Evolutionary conservation across 1,140 invertebrate genomes (phyloP).

Genomic region (Littorina saxatilis): DNA sequence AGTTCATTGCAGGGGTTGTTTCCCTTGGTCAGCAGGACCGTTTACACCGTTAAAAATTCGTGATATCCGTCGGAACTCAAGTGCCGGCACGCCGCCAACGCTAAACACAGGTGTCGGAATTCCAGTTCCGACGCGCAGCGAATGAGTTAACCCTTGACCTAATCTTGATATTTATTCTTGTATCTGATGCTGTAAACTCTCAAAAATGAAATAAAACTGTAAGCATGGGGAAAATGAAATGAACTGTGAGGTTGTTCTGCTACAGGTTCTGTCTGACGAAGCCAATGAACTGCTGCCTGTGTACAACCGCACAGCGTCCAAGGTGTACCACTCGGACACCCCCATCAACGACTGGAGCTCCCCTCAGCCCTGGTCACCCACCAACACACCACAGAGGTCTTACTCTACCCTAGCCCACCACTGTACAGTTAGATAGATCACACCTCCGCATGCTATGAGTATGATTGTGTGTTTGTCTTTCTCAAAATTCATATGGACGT

Average conservation of each 20-base stretch:
- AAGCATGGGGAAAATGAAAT: background rate
- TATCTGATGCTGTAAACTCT: background rate
- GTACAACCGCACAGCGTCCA: conserved; percentile 95
- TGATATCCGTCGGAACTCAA: too few relatives aligned
- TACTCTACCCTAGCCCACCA: background rate
- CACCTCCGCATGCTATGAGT: too few relatives aligned
- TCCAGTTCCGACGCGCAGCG: too few relatives aligned
- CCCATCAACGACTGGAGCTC: conserved; percentile 90
- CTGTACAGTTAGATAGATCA: background rate
- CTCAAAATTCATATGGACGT: too few relatives aligned
- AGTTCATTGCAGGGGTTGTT: too few relatives aligned
- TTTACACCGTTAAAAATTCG: too few relatives aligned
- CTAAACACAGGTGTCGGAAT: too few relatives aligned
- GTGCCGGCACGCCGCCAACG: too few relatives aligned
- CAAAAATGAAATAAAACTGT: background rate
- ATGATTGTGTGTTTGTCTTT: too few relatives aligned
- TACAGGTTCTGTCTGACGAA: conserved; percentile 92
- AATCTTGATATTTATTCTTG: background rate
- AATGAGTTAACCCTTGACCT: background rate
- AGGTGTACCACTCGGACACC: conserved; percentile 87
- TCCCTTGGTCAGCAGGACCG: too few relatives aligned
- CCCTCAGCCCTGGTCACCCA: conserved; percentile 46
- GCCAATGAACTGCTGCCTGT: conserved; percentile 97
- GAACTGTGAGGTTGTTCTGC: too few relatives aligned
- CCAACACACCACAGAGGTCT: conserved; percentile 25